Conservation (phyloP, 2,113 vertebrate genomes). For the Xenopus laevis region DNA sequence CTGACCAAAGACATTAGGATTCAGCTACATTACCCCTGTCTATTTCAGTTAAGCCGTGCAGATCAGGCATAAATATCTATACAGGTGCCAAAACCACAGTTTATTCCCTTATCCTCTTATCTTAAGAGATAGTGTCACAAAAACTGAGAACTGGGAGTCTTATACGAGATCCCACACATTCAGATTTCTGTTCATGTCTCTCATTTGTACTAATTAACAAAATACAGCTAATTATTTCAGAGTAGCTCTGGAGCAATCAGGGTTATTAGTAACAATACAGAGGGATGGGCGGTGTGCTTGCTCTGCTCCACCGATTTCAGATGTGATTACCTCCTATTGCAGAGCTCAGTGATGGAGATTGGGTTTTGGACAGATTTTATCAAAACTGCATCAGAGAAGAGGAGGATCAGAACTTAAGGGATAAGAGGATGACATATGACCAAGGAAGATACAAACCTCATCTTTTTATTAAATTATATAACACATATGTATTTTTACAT, state of each 20-base stretch:
- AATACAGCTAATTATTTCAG: not conserved
- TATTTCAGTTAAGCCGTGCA: not conserved
- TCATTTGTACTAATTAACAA: constrained; percentile 5
- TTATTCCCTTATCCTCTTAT: no score
- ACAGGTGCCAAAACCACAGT: not conserved
- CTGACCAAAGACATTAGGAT: not conserved
- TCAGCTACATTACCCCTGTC: not conserved
- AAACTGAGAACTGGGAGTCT: no score
- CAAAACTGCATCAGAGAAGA: no score
- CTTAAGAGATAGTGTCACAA: no score
- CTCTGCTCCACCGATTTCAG: not conserved
- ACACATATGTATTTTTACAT: no score
- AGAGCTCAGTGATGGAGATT: not conserved
- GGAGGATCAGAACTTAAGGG: no score
- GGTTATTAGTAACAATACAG: not conserved
- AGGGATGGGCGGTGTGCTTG: not conserved
- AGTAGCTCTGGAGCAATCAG: not conserved
- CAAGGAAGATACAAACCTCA: no score
- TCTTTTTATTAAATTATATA: no score
- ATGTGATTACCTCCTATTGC: not conserved
- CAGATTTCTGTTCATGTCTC: not conserved
- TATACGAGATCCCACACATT: not conserved
- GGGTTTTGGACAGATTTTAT: no score
- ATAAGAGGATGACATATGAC: no score
- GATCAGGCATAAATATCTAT: not conserved